Base-by-base conservation (phyloP, 2,797 vertebrate species). In the Pangasius djambal region DNA sequence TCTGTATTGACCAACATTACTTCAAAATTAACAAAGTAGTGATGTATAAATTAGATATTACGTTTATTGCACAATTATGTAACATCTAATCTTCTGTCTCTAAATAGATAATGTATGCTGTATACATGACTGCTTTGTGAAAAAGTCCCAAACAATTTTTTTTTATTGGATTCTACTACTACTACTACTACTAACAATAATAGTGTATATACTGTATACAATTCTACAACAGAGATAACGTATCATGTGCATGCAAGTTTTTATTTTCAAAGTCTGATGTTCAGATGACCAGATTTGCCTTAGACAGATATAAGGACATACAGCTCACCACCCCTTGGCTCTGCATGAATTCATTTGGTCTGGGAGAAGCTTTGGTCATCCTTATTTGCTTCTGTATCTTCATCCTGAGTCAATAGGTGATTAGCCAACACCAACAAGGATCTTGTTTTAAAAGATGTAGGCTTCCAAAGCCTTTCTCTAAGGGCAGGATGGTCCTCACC, bases 381-480 rank as follows among this genome's bases (percentile, higher is more conserved):
- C 91, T 94, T 92, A 95, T 95, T 90, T 94, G 94, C 92, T 88
- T 91, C 92, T 93, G 92, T 94, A 92, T 94, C 94, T 95, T 92
- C 93, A 91, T 92, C n/a, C 92, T 88, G 89, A 94, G 95, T 96
- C 96, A 92, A 96, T 96, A 95, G 31, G 74, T 86, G 95, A 96
- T 96, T 96, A 96, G 93, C 94, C 93, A 95, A 95, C 94, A 96
- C 95, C 95, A 95, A 94, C 95, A 96, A 94, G 92, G 94, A 94
- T 94, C 94, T 93, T 91, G 94, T 94, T 95, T 94, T 94, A 95
- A 95, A 95, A 95, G 94, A 93, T 91, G 90, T 92, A 92, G 79
- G 92, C 94, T 89, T 92, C 88, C 89, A 93, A 93, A 90, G 40
- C 75, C 82, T 63, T 57, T 69, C 59, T 90, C 89, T 85, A 88